These are phyloP conservation scores for Crocallis elinguaria DNA, from an alignment of 2,888 invertebrate genomes.

Conservation along the genomic window DNA sequence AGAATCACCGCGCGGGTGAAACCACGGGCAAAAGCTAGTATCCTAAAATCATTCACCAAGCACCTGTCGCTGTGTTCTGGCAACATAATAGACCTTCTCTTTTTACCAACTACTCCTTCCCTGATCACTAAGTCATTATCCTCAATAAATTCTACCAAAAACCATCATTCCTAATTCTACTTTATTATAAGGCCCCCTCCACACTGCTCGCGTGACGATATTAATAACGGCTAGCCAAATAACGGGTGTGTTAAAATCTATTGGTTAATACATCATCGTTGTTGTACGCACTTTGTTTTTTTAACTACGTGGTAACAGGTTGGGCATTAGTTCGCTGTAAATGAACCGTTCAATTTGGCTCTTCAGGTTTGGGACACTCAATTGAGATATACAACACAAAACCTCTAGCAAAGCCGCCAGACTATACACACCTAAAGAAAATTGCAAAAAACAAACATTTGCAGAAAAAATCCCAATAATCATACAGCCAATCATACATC, in stretches of 20 bases:
- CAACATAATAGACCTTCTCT: neutral
- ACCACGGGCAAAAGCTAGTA: too few species aligned
- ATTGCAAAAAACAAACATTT: too few species aligned
- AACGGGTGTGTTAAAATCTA: slow-evolving; percentile 41
- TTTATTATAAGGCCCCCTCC: slow-evolving; percentile 37
- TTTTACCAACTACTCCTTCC: neutral
- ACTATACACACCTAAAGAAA: too few species aligned
- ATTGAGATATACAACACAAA: too few species aligned
- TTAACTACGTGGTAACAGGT: slow-evolving; percentile 32
- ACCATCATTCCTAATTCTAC: slow-evolving; percentile 33
- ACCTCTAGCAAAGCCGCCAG: too few species aligned
- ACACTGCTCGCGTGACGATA: slow-evolving; percentile 37
- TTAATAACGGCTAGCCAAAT: slow-evolving; percentile 40
- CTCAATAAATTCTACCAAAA: slow-evolving; percentile 18
- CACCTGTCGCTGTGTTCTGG: too few species aligned
- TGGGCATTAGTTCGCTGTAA: slow-evolving; percentile 1
- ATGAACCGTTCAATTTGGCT: neutral
- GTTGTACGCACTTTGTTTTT: slow-evolving; percentile 22
- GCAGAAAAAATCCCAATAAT: too few species aligned
- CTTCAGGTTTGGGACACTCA: too few species aligned
- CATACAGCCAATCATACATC: too few species aligned
- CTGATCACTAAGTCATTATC: slow-evolving; percentile 23
- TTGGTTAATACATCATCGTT: slow-evolving; percentile 38
- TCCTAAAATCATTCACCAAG: too few species aligned
- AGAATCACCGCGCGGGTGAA: too few species aligned